Evolutionary conservation across 2,888 invertebrate genomes (phyloP).

Genomic region (Drosophila koepferae): DNA sequence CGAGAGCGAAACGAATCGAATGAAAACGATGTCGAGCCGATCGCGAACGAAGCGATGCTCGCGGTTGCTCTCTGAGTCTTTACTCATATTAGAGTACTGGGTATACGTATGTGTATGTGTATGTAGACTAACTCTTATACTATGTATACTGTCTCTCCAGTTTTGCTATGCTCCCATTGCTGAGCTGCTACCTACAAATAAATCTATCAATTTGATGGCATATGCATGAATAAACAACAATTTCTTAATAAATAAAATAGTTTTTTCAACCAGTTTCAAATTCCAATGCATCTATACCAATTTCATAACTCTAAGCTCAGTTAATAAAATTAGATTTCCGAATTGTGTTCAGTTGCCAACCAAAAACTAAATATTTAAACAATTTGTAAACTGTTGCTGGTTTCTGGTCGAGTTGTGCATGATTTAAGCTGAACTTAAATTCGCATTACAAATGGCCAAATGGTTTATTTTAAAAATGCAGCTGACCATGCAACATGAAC

Average conservation of each 20-base stretch:
- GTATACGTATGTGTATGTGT: too few species aligned
- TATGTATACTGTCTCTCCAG: too few species aligned
- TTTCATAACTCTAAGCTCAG: not conserved
- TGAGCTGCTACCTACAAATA: too few species aligned
- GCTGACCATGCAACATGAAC: constrained; percentile 13
- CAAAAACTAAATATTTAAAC: not conserved
- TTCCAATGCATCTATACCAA: not conserved
- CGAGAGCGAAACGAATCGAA: too few species aligned
- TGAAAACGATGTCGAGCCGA: too few species aligned
- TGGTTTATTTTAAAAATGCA: constrained; percentile 34
- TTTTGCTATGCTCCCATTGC: too few species aligned
- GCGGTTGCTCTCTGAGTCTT: too few species aligned
- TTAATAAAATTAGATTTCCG: not conserved
- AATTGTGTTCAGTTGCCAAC: not conserved
- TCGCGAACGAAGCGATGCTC: too few species aligned
- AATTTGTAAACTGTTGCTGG: not conserved
- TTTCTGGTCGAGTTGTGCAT: constrained; percentile 16
- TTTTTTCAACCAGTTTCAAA: not conserved
- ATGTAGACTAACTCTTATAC: too few species aligned
- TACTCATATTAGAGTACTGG: too few species aligned
- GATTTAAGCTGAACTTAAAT: constrained; percentile 41
- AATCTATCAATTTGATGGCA: too few species aligned
- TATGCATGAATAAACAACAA: not conserved
- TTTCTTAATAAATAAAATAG: not conserved
- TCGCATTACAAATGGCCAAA: constrained; percentile 25